phyloP scores from a whole-genome alignment of 2,113 vertebrate species.

The Clupea harengus region DNA sequence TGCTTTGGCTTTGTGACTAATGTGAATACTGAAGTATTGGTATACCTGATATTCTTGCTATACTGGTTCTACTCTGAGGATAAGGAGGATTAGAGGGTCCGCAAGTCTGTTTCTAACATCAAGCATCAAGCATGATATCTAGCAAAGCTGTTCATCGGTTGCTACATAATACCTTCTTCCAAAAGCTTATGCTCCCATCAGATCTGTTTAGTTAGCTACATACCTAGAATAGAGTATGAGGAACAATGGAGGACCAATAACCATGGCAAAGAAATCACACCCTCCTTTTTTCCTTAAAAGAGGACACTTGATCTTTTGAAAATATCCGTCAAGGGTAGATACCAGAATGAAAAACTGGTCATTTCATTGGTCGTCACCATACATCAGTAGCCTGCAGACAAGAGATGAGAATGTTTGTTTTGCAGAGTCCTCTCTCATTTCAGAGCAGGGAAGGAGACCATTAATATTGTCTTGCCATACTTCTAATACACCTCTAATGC shows the following conservation, averaged over 20 bases:
- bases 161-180: background rate
- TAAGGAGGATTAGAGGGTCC: background rate
- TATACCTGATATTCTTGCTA: background rate
- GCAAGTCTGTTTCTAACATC: background rate
- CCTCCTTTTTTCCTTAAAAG: background rate
- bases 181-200: background rate
- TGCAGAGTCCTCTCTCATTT: slow-evolving; percentile 70
- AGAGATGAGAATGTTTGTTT: slow-evolving; percentile 70
- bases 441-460: slow-evolving; percentile 58
- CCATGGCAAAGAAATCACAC: no score
- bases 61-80: background rate
- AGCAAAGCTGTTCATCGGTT: background rate
- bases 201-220: background rate
- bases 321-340: slow-evolving; percentile 34
- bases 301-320: background rate
- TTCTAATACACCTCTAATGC: slow-evolving; percentile 72
- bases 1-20: background rate
- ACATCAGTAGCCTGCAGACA: slow-evolving; percentile 67
- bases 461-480: slow-evolving; percentile 72
- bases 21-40: background rate
- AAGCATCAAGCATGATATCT: background rate
- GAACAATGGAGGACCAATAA: background rate
- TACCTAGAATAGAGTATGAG: background rate
- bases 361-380: slow-evolving; percentile 66
- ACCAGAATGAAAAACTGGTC: slow-evolving; percentile 51